Conservation (phyloP, 2,113 vertebrate genomes). For the Callocephalon fimbriatum region DNA sequence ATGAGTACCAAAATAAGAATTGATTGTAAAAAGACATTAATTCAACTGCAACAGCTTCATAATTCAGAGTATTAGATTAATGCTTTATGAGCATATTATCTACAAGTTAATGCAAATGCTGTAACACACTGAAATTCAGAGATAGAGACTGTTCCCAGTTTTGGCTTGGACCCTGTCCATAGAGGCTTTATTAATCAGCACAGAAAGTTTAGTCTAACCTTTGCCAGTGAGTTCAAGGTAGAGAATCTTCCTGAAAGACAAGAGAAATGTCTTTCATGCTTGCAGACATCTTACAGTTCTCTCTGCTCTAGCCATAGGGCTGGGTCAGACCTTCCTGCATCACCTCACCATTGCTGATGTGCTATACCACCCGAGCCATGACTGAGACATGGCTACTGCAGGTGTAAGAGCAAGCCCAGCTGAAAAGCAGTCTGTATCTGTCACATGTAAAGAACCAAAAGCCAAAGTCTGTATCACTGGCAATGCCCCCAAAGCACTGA, state of each 20-base stretch:
- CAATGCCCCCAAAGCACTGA: neutral
- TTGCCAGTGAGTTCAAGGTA: conserved; percentile 14
- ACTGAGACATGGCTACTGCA: rapidly evolving
- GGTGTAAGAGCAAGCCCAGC: neutral
- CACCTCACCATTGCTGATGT: neutral
- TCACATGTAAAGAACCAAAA: neutral
- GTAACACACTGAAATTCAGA: conserved; percentile 51
- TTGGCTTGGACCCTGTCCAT: conserved; percentile 24
- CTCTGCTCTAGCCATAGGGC: neutral
- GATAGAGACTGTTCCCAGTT: conserved; percentile 22
- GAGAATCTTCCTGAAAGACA: neutral
- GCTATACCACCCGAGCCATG: rapidly evolving
- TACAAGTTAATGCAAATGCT: conserved; percentile 29
- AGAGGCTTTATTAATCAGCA: conserved; percentile 12
- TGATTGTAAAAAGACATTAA: neutral
- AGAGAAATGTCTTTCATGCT: neutral
- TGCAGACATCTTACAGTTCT: neutral
- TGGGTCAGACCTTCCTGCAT: neutral
- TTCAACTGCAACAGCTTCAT: conserved; percentile 33
- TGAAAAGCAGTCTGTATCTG: neutral
- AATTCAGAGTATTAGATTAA: conserved; percentile 51
- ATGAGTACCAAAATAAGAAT: conserved; percentile 47
- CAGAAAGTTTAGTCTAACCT: conserved; percentile 7
- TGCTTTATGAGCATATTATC: conserved; percentile 30
- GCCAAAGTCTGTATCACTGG: neutral